phyloP scores from a whole-genome alignment of 2,888 invertebrate genomes.

The Polyommatus iphigenia region DNA sequence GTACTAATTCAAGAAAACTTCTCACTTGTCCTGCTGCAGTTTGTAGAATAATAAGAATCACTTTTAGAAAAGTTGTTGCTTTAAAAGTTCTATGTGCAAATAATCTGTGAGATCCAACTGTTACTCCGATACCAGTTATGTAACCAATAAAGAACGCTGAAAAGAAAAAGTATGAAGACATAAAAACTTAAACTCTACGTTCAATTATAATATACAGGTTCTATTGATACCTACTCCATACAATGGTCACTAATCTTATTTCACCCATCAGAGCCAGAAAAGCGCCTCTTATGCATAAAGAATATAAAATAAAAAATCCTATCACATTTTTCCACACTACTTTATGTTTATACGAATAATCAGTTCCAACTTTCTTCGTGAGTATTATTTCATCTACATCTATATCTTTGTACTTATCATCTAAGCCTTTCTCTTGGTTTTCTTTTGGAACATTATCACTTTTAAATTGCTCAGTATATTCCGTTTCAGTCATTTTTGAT shows the following conservation, averaged over 20 bases:
- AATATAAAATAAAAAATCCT: conserved; percentile 80
- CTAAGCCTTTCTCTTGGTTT: not conserved
- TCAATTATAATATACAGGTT: not conserved
- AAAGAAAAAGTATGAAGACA: not conserved
- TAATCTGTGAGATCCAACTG: conserved; percentile 86
- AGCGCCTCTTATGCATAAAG: conserved; percentile 70
- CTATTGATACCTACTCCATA: conserved; percentile 55
- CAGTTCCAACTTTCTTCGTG: conserved; percentile 55
- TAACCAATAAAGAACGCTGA: conserved; percentile 2
- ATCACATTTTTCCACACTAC: conserved; percentile 83
- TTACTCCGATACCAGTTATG: not conserved
- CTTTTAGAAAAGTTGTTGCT: conserved; percentile 82
- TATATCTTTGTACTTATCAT: conserved; percentile 27
- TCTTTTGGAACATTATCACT: conserved; percentile 2
- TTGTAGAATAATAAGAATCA: conserved; percentile 83
- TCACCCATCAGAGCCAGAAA: conserved; percentile 50
- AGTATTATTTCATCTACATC: conserved; percentile 36
- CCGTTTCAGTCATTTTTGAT: conserved; percentile 8
- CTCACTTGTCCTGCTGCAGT: conserved; percentile 88
- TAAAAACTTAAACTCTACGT: no score
- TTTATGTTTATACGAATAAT: conserved; percentile 64
- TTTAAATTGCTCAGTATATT: conserved; percentile 3
- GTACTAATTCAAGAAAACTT: not conserved
- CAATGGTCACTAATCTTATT: conserved; percentile 47
- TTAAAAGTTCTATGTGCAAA: conserved; percentile 90